Base-by-base conservation (phyloP, 2,888 invertebrate genomes). In the Oegoconia quadripuncta region DNA sequence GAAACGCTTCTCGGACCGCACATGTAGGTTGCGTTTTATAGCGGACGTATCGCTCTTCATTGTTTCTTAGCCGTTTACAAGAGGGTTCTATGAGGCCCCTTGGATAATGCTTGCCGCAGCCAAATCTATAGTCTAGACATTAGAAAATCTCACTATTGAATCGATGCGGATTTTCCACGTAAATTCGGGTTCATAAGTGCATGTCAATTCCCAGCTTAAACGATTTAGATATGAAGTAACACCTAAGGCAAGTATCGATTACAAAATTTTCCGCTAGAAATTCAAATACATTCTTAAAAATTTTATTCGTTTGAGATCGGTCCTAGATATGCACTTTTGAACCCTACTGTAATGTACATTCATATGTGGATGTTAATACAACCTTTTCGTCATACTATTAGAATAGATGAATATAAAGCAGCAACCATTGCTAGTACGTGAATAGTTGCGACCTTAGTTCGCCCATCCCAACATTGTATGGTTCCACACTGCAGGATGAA, bases 371-470 rank as follows among this genome's bases (percentile, higher is more conserved):
- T 18, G 42, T 41, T 41, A 35, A 37, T 37, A 41, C 29, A 55
- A 39, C 39, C 47, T 47, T 44, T 53, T 49, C 49, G 47, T 51
- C 43, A 54, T 50, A 49, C 54, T 42, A 50, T 53, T 55, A 50
- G 50, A 50, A 64, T 60, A 46, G 52, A 57, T 58, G 50, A 61
- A 60, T 59, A 63, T 64, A 57, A 67, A 70, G 63, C 61, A 58
- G 60, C 53, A 53, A 48, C 58, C 62, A 66, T 63, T 72, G 68
- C 58, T 65, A 61, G 64, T 53, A 55, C 53, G 56, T 81, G 75
- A 80, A 82, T 81, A 72, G 71, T 52, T 43, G 48, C 70, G 83
- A 72, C 86, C 83, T 83, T 80, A 78, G 6, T 74, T 62, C 59
- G 68, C 84, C 84, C 75, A 72, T 73, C 66, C 76, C 65, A 58